Percentiles rank a stretch among this genome's conserved stretches.
These are phyloP conservation scores for Leptodactylus fallax DNA, from an alignment of 2,797 vertebrate genomes.

Conservation along the genomic window DNA sequence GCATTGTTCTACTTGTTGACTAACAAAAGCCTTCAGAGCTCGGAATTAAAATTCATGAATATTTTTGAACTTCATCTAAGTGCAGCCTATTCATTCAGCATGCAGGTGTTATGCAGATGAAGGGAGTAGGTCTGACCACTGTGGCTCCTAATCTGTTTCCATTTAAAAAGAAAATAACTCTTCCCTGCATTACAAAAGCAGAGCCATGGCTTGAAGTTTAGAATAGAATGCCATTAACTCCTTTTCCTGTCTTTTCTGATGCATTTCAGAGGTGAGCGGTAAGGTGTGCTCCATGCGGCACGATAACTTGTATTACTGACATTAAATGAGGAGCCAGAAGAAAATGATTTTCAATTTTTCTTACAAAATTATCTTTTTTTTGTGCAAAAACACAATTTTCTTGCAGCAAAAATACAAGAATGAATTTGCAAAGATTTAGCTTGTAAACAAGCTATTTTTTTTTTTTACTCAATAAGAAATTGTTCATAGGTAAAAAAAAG, in stretches of 20 bases:
- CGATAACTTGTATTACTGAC: background rate
- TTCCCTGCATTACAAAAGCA: conserved; percentile 73
- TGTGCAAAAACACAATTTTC: background rate
- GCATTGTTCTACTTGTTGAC: conserved; percentile 61
- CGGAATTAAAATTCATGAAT: conserved; percentile 71
- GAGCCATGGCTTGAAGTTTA: conserved; percentile 71
- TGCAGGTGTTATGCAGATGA: conserved; percentile 75
- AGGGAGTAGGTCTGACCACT: conserved; percentile 68
- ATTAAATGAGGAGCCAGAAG: background rate
- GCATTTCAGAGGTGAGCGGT: conserved; percentile 33
- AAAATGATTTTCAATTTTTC: background rate
- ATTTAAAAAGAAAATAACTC: conserved; percentile 69
- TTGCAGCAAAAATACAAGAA: background rate
- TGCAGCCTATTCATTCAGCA: conserved; percentile 70
- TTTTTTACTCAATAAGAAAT: background rate
- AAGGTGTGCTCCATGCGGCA: conserved; percentile 37
- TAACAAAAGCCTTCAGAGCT: conserved; percentile 61
- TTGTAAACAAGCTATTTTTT: background rate
- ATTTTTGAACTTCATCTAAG: conserved; percentile 70
- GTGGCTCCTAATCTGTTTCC: conserved; percentile 67
- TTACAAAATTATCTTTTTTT: background rate
- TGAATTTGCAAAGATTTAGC: background rate
- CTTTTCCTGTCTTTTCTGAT: conserved; percentile 69
- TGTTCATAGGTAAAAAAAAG: too few relatives aligned
- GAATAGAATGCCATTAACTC: conserved; percentile 69